Evolutionary conservation across 2,797 vertebrate species (phyloP), one percentile per base, ranked within the genome.

Genomic region (Etheostoma nigrum): DNA sequence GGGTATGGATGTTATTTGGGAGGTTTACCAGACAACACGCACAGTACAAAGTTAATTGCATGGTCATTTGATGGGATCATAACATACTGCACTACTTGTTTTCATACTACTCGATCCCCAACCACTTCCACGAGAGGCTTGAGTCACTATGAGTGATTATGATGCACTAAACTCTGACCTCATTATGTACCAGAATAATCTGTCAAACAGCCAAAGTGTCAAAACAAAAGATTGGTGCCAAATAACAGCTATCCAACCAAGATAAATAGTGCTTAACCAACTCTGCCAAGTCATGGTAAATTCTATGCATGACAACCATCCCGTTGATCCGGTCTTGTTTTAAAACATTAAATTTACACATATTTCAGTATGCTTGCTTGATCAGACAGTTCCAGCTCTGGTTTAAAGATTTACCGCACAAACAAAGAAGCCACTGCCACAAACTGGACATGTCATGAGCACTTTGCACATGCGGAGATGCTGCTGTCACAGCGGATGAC

Each of bases 401-500:
- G 21, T 11, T 66, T 55, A 45, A 71, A 15, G 36, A 12, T 49
- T 49, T 53, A 61, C 0, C 0, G 13, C 30, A 6, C 40, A 52
- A 62, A 63, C 8, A 13, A 65, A 12, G 33, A 72, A 44, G 14
- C 13, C 4, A 23, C 42, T 55, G 45, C 10, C 18, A 64, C 10
- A 65, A 63, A 74, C 13, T 42, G 5, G 7, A 63, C 16, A 54
- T 49, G 21, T 33, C 55, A 65, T 70, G 27, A 44, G 33, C 55
- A 69, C 30, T 67, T 33, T 62, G 23, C 44, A 72, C 30, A 59
- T 16, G 11, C 51, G 52, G 21, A 61, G 58, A 78, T 49, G 63
- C 69, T 60, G 44, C 60, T 63, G 67, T 40, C 36, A 71, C 68
- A 74, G 62, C 60, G 59, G 57, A 84, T 47, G 51, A 71, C 68